phyloP scores from a whole-genome alignment of 2,113 vertebrate species.

The Pterocles gutturalis region DNA sequence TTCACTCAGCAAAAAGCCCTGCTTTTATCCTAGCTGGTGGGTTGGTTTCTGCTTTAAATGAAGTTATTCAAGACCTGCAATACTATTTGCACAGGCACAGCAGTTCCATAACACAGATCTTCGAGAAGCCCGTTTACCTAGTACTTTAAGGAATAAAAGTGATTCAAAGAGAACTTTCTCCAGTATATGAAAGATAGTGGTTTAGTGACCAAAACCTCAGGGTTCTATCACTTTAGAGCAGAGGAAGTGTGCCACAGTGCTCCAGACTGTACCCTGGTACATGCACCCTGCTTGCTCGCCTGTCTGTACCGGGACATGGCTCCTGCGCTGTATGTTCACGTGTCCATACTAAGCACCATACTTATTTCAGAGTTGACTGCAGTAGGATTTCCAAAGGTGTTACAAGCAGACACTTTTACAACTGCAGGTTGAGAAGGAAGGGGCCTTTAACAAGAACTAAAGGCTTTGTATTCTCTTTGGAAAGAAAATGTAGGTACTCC shows the following conservation, averaged over 20 bases:
- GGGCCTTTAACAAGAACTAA: not conserved
- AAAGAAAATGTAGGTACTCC: not conserved
- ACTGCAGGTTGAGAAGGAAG: not conserved
- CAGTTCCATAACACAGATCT: not conserved
- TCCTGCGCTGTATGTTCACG: rapidly evolving
- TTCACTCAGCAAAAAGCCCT: not conserved
- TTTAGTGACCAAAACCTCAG: not conserved
- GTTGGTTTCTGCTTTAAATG: not conserved
- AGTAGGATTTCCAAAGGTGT: not conserved
- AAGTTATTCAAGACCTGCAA: not conserved
- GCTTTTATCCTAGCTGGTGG: not conserved
- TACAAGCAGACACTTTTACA: not conserved
- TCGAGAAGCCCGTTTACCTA: not conserved
- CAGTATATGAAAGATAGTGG: rapidly evolving
- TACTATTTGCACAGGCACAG: not conserved
- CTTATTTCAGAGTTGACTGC: not conserved
- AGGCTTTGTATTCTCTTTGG: not conserved
- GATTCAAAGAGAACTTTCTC: not conserved
- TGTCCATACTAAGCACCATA: rapidly evolving
- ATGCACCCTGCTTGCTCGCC: rapidly evolving
- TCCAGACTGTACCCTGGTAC: not conserved
- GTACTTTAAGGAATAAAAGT: too few relatives aligned
- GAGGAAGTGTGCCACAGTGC: rapidly evolving
- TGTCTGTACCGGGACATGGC: rapidly evolving
- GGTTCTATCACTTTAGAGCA: not conserved